Evolutionary conservation across 1,140 invertebrate species (phyloP).

Genomic region (Diorhabda carinulata): DNA sequence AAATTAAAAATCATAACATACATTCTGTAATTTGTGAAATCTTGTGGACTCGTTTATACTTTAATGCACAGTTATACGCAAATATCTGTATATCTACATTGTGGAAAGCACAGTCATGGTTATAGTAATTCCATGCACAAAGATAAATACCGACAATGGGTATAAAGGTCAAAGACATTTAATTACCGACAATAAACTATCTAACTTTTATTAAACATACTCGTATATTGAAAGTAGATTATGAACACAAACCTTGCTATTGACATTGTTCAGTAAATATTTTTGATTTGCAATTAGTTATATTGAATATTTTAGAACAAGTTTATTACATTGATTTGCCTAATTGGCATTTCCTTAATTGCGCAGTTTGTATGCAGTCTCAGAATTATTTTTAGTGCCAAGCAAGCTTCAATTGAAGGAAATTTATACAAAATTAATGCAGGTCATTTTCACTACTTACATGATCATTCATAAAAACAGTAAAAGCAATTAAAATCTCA

Average conservation of each 20-base stretch:
- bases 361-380: background rate
- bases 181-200: too few relatives aligned
- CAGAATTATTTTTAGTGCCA: background rate
- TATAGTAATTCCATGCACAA: too few relatives aligned
- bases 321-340: background rate
- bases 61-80: too few relatives aligned
- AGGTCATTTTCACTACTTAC: background rate
- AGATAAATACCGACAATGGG: too few relatives aligned
- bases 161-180: too few relatives aligned
- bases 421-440: constrained; percentile 1
- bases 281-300: background rate
- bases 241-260: background rate
- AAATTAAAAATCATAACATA: too few relatives aligned
- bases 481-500: background rate
- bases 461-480: background rate
- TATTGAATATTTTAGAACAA: background rate
- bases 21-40: too few relatives aligned
- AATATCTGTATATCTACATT: too few relatives aligned
- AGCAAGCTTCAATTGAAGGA: background rate
- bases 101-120: too few relatives aligned
- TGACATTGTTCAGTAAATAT: background rate
- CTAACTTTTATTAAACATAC: too few relatives aligned
- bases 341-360: background rate
- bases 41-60: too few relatives aligned
- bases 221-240: too few relatives aligned